These are phyloP conservation scores for Sylvia atricapilla DNA, from an alignment of 2,113 vertebrate species.

Conservation along the genomic window DNA sequence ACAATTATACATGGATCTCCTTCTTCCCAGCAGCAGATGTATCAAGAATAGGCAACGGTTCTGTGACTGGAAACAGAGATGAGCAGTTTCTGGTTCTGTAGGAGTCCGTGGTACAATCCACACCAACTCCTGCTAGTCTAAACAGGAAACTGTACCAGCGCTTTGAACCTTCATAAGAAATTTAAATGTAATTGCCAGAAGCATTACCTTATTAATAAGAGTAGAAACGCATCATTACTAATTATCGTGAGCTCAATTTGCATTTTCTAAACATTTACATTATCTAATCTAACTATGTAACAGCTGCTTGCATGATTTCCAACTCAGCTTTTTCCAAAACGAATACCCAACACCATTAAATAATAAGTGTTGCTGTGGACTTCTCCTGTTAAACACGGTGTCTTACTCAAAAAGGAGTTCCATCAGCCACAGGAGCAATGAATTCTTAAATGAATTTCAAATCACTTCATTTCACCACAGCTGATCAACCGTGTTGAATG, in stretches of 20 bases:
- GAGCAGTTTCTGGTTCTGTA: background rate
- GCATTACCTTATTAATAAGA: constrained; percentile 72
- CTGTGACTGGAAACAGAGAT: background rate
- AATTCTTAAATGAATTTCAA: background rate
- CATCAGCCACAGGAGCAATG: background rate
- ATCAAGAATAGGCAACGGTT: background rate
- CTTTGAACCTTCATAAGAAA: constrained; percentile 70
- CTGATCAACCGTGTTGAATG: background rate
- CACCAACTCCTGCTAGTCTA: background rate
- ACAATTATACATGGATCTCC: background rate
- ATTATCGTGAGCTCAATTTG: constrained; percentile 67
- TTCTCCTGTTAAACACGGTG: background rate
- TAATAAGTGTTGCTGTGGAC: background rate
- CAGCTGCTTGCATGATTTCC: constrained; percentile 63
- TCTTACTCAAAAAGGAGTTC: background rate
- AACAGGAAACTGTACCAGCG: constrained; percentile 36
- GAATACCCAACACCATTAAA: background rate
- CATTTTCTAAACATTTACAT: constrained; percentile 74
- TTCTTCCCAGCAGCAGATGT: background rate
- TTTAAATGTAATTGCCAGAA: constrained; percentile 71
- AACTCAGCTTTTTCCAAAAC: constrained; percentile 34
- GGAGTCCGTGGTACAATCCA: background rate
- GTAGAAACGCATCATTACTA: constrained; percentile 68
- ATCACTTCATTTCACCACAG: background rate
- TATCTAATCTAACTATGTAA: constrained; percentile 59